Evolutionary conservation across 2,113 vertebrate species (phyloP), one percentile per base, ranked within the genome.

Genomic region (Ctenodactylus gundi): DNA sequence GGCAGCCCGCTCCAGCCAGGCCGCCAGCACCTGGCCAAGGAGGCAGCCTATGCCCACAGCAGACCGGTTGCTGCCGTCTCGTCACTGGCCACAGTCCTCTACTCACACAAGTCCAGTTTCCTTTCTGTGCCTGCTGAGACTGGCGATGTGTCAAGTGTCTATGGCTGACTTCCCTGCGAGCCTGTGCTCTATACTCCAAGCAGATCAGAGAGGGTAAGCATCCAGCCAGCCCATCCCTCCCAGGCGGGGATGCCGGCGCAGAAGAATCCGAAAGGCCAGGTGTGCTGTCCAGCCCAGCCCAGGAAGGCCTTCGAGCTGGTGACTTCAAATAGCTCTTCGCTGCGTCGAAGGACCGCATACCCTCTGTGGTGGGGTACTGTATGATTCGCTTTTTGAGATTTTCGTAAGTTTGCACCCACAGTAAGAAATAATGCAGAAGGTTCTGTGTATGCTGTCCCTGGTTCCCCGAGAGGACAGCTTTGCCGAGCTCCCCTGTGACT

Each of bases 161-260:
- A 73, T 67, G 6, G 31, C 2, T 85, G 65, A 93, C 46, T 91
- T 88, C 41, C 58, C 29, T 94, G 29, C 8, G 36, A 72, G 31
- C 88, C 20, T 85, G 27, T 83, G 77, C 29, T 11, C 11, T n/a
- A 31, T n/a, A 92, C 88, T 44, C 78, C 87, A 94, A 92, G 53
- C 36, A 75, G 91, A 27, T 70, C 31, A 70, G 67, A 65, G 39
- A 39, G 90, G 62, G 75, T 70, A 60, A 90, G 51, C 11, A 21
- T 39, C 73, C 21, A 17, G 25, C 62, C 58, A 31, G 51, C 49
- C 65, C 67, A 62, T 82, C 25, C 18, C 81, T 9, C 1, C 21
- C 13, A 44, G 41, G 21, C 64, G 55, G 58, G 84, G 84, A 39
- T n/a, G 44, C 44, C 44, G 41, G 3, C 4, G 6, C 11, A n/a